phyloP scores from a whole-genome alignment of 2,797 vertebrate genomes.

The Falco berigora region DNA sequence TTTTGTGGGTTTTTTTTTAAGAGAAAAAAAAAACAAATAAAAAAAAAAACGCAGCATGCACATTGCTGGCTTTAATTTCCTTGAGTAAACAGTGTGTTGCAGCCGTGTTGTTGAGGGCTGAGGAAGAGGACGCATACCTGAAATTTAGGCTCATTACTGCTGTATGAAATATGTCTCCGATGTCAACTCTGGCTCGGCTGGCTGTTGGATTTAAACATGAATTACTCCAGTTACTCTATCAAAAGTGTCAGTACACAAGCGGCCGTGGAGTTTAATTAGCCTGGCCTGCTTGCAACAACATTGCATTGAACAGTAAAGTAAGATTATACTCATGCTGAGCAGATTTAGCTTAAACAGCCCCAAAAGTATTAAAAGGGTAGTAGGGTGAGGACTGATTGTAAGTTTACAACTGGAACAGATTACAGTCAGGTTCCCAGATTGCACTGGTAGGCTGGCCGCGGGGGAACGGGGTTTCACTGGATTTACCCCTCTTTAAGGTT shows the following conservation, averaged over 20 bases:
- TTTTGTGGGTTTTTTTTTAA: neutral
- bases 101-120: neutral
- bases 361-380: neutral
- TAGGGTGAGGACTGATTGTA: neutral
- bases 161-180: neutral
- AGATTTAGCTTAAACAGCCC: neutral
- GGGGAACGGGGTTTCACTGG: neutral
- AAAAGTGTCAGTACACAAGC: neutral
- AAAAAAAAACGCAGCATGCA: neutral
- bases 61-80: constrained; percentile 59
- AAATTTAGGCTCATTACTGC: constrained; percentile 42
- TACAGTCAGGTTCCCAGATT: neutral
- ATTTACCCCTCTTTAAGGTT: neutral
- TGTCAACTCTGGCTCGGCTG: neutral
- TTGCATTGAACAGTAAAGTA: neutral
- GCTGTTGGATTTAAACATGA: neutral
- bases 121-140: constrained; percentile 32
- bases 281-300: neutral
- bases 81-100: constrained; percentile 22
- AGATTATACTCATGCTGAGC: neutral
- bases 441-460: neutral
- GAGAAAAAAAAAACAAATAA: neutral
- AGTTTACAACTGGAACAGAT: neutral
- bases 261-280: neutral
- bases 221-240: neutral